These are phyloP conservation scores for Microtus ochrogaster DNA, from an alignment of 2,113 vertebrate species.

Conservation along the genomic window DNA sequence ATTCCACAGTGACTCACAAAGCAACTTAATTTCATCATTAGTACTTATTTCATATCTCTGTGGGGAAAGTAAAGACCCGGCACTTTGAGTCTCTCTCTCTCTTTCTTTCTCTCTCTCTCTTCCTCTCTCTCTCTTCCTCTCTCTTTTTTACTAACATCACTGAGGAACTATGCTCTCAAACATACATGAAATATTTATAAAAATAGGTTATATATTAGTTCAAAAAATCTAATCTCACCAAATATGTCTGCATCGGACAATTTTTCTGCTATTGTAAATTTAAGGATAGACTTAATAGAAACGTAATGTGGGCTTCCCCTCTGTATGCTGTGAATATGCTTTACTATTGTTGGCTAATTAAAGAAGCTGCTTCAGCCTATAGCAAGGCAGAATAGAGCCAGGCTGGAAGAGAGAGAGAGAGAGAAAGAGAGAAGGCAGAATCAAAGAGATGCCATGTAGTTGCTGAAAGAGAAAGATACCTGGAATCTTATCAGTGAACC, in stretches of 20 bases:
- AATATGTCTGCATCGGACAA: background rate
- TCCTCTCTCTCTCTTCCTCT: too few relatives aligned
- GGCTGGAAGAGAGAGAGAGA: too few relatives aligned
- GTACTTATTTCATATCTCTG: background rate
- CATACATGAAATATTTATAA: background rate
- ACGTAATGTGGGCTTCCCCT: background rate
- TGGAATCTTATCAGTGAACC: too few relatives aligned
- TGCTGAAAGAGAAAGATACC: too few relatives aligned
- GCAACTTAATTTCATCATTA: background rate
- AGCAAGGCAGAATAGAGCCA: too few relatives aligned
- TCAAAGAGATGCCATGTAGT: too few relatives aligned
- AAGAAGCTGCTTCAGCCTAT: too few relatives aligned
- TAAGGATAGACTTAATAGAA: constrained; percentile 25
- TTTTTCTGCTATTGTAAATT: background rate
- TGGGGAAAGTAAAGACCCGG: background rate
- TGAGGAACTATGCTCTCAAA: background rate
- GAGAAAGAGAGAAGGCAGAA: too few relatives aligned
- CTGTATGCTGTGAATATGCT: too few relatives aligned
- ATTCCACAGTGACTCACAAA: background rate
- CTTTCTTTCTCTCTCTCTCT: too few relatives aligned
- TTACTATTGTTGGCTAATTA: too few relatives aligned
- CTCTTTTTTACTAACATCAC: background rate
- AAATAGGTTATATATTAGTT: background rate
- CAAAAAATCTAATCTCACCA: background rate
- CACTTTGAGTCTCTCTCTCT: background rate